Evolutionary conservation across 30 jellyfish, hydroid and myxozoan genomes (phyloP).

Genomic region (Calvadosia cruxmelitensis): DNA sequence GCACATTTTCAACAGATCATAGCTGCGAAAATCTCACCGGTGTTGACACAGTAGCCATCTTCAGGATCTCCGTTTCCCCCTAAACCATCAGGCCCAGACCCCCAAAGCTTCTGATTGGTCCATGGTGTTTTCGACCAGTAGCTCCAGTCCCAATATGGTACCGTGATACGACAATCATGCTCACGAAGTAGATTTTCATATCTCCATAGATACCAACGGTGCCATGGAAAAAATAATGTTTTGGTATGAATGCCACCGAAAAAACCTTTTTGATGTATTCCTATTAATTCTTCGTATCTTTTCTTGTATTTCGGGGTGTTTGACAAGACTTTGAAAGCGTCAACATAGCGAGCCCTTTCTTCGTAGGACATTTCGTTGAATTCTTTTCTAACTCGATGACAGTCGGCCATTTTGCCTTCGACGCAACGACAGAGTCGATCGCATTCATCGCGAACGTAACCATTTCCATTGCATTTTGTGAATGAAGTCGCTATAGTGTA

Average conservation of each 20-base stretch:
- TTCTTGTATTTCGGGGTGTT: conserved; percentile 33
- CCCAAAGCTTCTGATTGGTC: no score
- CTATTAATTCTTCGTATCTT: conserved; percentile 50
- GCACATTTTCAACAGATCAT: no score
- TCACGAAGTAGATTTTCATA: conserved; percentile 65
- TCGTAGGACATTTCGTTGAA: conserved; percentile 61
- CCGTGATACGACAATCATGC: conserved; percentile 62
- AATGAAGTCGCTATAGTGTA: no score
- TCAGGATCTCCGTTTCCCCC: no score
- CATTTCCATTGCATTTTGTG: conserved; percentile 28
- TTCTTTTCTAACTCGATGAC: conserved; percentile 74
- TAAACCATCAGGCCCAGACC: no score
- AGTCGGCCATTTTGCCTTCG: conserved; percentile 34
- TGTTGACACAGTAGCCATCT: no score
- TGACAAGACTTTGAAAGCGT: conserved; percentile 45
- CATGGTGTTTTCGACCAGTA: no score
- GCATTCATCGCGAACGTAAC: conserved; percentile 48
- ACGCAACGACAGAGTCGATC: conserved; percentile 61
- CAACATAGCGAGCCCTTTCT: conserved; percentile 43
- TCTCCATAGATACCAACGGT: conserved; percentile 48
- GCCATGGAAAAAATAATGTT: conserved; percentile 78
- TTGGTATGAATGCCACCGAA: conserved; percentile 72
- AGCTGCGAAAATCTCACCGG: no score
- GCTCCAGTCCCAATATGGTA: conserved; percentile 84
- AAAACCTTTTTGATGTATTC: conserved; percentile 59